A percentile compares a stretch with the other conserved stretches of the same genome.
Evolutionary conservation across 1,140 invertebrate species (phyloP).

Genomic region (Conus ventricosus): DNA sequence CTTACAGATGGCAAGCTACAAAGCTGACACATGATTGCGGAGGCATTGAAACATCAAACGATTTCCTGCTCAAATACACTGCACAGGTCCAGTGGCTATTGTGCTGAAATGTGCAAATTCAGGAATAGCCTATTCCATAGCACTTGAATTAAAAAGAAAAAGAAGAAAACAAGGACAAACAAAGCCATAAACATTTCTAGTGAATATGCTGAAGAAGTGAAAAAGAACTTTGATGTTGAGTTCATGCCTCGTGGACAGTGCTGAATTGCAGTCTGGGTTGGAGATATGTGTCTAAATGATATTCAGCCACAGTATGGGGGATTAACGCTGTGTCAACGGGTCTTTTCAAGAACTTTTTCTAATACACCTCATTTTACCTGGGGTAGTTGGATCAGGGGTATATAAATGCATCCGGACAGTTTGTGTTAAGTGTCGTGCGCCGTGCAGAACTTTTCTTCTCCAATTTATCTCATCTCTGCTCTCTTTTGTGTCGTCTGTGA

Average conservation of each 20-base stretch:
- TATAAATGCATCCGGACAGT: neutral
- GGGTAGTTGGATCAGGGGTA: neutral
- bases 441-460: neutral
- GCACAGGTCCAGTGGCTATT: neutral
- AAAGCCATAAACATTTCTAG: neutral
- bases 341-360: neutral
- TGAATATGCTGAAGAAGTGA: neutral
- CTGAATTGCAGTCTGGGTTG: neutral
- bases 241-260: conserved; percentile 18
- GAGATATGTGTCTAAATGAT: neutral
- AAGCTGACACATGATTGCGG: neutral
- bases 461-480: conserved; percentile 1
- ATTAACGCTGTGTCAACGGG: neutral
- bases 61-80: neutral
- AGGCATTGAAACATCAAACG: neutral
- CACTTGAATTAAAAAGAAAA: neutral
- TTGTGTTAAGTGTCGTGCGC: neutral
- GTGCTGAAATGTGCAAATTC: neutral
- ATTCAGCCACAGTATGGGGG: neutral
- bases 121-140: neutral
- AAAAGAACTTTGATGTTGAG: neutral
- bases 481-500: conserved; percentile 1
- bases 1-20: neutral
- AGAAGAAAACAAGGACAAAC: neutral
- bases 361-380: neutral